phyloP scores from a whole-genome alignment of 2,113 vertebrate species.

The Gopherus evgoodei region DNA sequence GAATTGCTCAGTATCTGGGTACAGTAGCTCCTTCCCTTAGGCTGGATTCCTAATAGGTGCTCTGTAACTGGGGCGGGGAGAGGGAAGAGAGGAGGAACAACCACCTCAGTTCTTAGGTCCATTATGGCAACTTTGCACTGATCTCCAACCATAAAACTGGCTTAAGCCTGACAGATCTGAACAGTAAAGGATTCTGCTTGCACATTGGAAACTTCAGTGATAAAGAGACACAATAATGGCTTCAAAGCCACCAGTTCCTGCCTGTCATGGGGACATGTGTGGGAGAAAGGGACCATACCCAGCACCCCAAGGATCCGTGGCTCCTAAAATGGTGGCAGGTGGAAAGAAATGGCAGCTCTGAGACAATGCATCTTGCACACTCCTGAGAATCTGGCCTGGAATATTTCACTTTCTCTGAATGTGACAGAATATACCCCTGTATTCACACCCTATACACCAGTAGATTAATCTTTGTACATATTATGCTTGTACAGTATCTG shows the following conservation, averaged over 20 bases:
- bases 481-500: too few species aligned
- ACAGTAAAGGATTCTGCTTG: background rate
- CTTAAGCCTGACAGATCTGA: background rate
- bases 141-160: too few species aligned
- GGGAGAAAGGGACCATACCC: constrained; percentile 14
- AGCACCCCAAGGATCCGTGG: background rate
- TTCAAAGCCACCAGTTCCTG: background rate
- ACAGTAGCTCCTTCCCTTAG: too few species aligned
- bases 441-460: too few species aligned
- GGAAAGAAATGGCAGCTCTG: constrained; percentile 40
- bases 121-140: too few species aligned
- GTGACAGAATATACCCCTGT: too few species aligned
- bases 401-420: background rate
- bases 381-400: constrained; percentile 19
- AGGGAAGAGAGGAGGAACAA: too few species aligned
- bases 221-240: constrained; percentile 14
- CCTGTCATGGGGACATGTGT: background rate
- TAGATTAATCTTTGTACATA: too few species aligned
- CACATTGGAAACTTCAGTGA: background rate
- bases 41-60: too few species aligned
- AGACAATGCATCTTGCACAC: constrained; percentile 17
- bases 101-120: too few species aligned
- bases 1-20: too few species aligned
- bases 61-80: too few species aligned
- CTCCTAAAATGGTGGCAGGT: constrained; percentile 40